Percentiles rank a stretch among this genome's conserved stretches.
Evolutionary conservation across 2,888 invertebrate species (phyloP).

Genomic region (Ceraclea dissimilis): DNA sequence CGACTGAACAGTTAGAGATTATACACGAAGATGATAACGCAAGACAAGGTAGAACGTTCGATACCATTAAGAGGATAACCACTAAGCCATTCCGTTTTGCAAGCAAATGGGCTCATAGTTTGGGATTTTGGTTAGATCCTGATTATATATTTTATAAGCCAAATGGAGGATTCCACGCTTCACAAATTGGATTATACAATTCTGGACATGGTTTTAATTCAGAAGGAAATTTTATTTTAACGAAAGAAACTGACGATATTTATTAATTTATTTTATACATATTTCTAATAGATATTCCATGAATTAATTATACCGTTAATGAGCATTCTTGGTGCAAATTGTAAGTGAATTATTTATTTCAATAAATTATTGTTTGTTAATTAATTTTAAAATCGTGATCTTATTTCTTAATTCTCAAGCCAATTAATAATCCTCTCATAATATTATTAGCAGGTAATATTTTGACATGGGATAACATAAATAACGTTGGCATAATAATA

Average conservation of each 20-base stretch:
- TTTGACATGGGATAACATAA: no score
- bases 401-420: no score
- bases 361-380: no score
- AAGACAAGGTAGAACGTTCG: slow-evolving; percentile 19
- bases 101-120: slow-evolving; percentile 17
- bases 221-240: neutral
- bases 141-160: slow-evolving; percentile 5
- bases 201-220: neutral
- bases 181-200: neutral
- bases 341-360: no score
- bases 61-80: slow-evolving; percentile 7
- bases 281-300: neutral
- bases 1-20: neutral
- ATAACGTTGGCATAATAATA: no score
- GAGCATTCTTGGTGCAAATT: no score
- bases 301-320: neutral
- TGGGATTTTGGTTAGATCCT: slow-evolving; percentile 20
- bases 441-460: no score
- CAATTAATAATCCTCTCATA: no score
- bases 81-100: slow-evolving; percentile 14
- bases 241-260: neutral
- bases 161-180: neutral
- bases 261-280: neutral
- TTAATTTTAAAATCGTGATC: no score
- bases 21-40: neutral